phyloP scores from a whole-genome alignment of 2,113 vertebrate species.

The Sinocyclocheilus maitianheensis region DNA sequence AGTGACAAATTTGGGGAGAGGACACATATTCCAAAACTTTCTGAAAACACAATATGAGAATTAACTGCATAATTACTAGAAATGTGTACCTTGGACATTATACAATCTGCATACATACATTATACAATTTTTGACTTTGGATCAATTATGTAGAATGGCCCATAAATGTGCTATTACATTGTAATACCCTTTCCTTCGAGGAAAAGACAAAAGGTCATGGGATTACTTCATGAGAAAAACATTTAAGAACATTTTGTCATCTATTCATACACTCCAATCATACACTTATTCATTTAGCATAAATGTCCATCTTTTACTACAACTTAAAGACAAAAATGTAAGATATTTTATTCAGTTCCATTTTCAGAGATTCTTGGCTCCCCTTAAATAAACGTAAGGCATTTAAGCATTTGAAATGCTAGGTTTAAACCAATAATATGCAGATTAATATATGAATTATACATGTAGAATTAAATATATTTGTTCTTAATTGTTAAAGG shows the following conservation, averaged over 20 bases:
- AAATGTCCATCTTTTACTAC: background rate
- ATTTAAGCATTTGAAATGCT: slow-evolving; percentile 29
- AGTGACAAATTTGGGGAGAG: too few relatives aligned
- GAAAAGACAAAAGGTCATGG: background rate
- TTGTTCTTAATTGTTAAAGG: too few relatives aligned
- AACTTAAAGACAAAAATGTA: slow-evolving; percentile 16
- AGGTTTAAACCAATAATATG: background rate
- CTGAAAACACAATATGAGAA: too few relatives aligned
- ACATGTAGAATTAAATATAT: too few relatives aligned
- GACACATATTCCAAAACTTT: too few relatives aligned
- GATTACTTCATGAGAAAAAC: slow-evolving; percentile 22
- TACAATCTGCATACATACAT: too few relatives aligned
- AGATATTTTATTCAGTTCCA: slow-evolving; percentile 17
- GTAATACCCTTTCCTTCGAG: background rate
- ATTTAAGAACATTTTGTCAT: slow-evolving; percentile 17
- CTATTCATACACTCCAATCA: slow-evolving; percentile 1
- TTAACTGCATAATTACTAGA: too few relatives aligned
- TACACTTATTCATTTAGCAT: slow-evolving; percentile 14
- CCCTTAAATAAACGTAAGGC: background rate
- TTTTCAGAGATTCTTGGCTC: slow-evolving; percentile 20
- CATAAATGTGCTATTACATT: background rate
- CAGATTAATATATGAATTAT: background rate
- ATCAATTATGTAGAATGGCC: too few relatives aligned
- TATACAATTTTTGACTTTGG: too few relatives aligned
- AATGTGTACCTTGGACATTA: too few relatives aligned